Conservation (phyloP, 1,140 invertebrate species). For the Drosophila nigrodunni region DNA sequence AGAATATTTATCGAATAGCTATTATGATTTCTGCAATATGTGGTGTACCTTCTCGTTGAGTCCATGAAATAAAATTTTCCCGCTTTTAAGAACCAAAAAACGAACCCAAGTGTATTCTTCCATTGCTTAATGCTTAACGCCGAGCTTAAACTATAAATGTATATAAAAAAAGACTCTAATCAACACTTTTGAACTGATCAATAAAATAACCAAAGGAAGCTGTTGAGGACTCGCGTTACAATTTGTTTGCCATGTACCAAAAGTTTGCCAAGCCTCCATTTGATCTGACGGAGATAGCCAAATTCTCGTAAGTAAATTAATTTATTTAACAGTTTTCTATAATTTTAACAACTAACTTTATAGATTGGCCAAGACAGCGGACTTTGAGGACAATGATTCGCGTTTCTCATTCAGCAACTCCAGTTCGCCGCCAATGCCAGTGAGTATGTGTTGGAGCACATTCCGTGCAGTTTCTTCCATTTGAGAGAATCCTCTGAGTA, state of each 20-base stretch:
- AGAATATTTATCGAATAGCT: not conserved
- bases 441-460: conserved; percentile 84
- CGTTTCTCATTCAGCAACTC: conserved; percentile 91
- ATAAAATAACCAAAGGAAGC: conserved; percentile 62
- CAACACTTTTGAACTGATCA: conserved; percentile 31
- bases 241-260: conserved; percentile 84
- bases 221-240: conserved; percentile 81
- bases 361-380: conserved; percentile 68
- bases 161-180: conserved; percentile 40
- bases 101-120: conserved; percentile 58
- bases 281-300: conserved; percentile 81
- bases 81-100: conserved; percentile 53
- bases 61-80: conserved; percentile 54
- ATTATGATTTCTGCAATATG: conserved; percentile 30
- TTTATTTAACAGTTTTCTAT: not conserved
- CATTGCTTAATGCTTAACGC: conserved; percentile 30
- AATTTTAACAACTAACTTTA: not conserved
- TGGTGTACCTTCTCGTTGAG: conserved; percentile 61
- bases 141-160: conserved; percentile 42
- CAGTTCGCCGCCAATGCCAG: conserved; percentile 88
- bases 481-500: conserved; percentile 20
- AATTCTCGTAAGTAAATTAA: conserved; percentile 76
- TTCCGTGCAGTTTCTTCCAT: conserved; percentile 5
- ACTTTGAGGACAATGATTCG: conserved; percentile 86
- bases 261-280: conserved; percentile 84